Conservation (phyloP, 2,797 vertebrate genomes). For the Melanotaenia pygmaea region DNA sequence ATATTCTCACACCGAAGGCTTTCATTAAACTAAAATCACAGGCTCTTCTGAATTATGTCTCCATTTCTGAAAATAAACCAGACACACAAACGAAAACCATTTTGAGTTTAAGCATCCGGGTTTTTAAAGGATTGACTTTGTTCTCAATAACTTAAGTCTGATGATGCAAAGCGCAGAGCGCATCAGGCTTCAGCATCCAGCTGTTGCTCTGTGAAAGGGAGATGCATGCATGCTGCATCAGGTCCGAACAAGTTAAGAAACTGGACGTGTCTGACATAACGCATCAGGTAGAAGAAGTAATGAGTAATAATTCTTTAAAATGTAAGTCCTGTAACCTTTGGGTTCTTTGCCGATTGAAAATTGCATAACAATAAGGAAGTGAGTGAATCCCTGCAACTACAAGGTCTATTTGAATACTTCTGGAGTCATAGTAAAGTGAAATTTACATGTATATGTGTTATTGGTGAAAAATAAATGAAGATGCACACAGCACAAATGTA, state of each 20-base stretch:
- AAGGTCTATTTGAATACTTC: too few relatives aligned
- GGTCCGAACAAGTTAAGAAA: background rate
- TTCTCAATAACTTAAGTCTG: background rate
- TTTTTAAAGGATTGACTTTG: background rate
- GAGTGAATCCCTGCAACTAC: too few relatives aligned
- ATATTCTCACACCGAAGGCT: background rate
- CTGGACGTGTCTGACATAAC: background rate
- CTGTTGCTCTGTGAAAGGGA: background rate
- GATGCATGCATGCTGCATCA: background rate
- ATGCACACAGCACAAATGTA: too few relatives aligned
- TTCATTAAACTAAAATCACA: background rate
- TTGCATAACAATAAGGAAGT: too few relatives aligned
- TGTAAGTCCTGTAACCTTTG: too few relatives aligned
- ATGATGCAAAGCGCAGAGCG: background rate
- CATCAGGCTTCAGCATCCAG: background rate
- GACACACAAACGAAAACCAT: background rate
- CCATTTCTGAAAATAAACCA: background rate
- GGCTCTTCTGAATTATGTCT: background rate
- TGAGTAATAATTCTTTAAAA: background rate
- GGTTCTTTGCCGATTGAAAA: too few relatives aligned
- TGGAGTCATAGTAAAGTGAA: too few relatives aligned
- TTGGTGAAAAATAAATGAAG: too few relatives aligned
- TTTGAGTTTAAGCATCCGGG: background rate
- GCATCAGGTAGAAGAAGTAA: background rate
- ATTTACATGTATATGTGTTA: too few relatives aligned